Conservation (phyloP, 2,888 invertebrate species). For the Schizaphis graminum region DNA sequence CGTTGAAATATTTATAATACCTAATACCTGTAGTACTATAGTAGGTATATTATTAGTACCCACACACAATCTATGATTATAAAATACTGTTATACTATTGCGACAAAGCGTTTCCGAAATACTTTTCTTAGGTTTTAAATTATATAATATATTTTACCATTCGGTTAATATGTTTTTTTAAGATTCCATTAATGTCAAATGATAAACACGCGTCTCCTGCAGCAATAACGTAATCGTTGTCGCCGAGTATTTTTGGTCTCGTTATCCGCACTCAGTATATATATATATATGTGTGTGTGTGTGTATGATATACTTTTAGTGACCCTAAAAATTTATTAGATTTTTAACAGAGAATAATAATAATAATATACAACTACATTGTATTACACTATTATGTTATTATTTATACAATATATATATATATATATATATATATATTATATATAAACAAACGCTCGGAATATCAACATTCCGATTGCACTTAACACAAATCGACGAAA, state of each 20-base stretch:
- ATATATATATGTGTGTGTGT: not conserved
- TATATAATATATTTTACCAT: not conserved
- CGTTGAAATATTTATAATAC: not conserved
- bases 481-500: conserved; percentile 22
- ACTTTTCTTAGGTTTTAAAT: not conserved
- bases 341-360: not conserved
- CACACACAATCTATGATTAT: not conserved
- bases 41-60: not conserved
- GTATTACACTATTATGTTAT: not conserved
- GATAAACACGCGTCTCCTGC: not conserved
- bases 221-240: not conserved
- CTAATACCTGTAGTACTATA: not conserved
- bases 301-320: not conserved
- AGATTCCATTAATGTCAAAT: not conserved
- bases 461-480: conserved; percentile 9
- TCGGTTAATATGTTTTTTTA: not conserved
- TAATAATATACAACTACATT: not conserved
- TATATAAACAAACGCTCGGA: not conserved
- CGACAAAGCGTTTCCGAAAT: not conserved
- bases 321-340: not conserved
- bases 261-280: not conserved
- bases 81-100: not conserved
- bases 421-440: not conserved
- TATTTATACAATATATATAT: not conserved
- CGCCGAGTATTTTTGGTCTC: not conserved